Conservation (phyloP, 2,113 vertebrate genomes). For the Leiothrix lutea region DNA sequence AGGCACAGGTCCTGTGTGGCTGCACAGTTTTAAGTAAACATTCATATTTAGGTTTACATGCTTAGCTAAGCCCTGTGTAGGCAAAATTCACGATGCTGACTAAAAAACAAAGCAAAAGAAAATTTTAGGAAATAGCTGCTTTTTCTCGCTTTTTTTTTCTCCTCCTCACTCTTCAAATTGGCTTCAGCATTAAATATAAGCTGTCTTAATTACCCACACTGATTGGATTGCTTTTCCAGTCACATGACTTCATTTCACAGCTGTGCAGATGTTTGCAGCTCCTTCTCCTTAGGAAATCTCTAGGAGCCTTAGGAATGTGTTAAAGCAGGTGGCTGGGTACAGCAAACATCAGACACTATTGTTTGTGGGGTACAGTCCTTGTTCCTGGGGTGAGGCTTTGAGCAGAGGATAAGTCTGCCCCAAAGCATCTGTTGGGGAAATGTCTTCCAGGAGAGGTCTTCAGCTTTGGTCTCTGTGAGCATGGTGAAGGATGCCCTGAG, state of each 20-base stretch:
- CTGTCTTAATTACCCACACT: conserved; percentile 61
- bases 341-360: background rate
- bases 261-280: conserved; percentile 37
- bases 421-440: background rate
- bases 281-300: background rate
- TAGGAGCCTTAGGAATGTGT: background rate
- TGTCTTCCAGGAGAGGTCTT: background rate
- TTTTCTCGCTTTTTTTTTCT: background rate
- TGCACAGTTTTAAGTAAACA: conserved; percentile 19
- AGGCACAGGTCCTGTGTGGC: background rate
- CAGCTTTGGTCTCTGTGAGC: background rate
- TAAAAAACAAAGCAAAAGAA: conserved; percentile 58
- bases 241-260: conserved; percentile 20
- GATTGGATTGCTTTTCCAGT: conserved; percentile 57
- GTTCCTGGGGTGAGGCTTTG: background rate
- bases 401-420: background rate
- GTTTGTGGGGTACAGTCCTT: background rate
- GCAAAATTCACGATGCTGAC: conserved; percentile 42
- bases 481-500: background rate
- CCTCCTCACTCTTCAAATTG: background rate
- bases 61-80: conserved; percentile 11
- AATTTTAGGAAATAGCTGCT: conserved; percentile 56
- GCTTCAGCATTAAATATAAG: conserved; percentile 58
- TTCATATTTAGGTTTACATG: conserved; percentile 46
- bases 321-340: background rate